A percentile compares a stretch with the other conserved stretches of the same genome.
These are phyloP conservation scores for Solenodon paradoxus DNA, from an alignment of 2,113 vertebrate genomes.

Conservation along the genomic window DNA sequence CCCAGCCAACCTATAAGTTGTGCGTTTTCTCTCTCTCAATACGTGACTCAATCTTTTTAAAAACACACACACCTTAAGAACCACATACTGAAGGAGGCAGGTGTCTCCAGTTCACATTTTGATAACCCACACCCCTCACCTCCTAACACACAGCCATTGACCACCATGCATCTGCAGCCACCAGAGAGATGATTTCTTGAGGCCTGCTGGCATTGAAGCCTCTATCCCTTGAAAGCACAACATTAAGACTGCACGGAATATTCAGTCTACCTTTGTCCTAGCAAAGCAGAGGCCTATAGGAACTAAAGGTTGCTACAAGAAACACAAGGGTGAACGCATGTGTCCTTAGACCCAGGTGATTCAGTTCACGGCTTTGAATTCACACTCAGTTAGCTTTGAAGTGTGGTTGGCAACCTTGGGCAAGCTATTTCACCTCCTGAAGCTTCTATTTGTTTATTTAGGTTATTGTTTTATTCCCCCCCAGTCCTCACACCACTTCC, in stretches of 20 bases:
- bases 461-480: too few species aligned
- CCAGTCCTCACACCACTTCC: too few species aligned
- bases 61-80: not conserved
- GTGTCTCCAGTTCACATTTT: not conserved
- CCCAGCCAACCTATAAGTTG: not conserved
- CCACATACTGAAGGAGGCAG: not conserved
- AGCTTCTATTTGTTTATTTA: not conserved
- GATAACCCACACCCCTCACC: not conserved
- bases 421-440: not conserved
- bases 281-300: not conserved
- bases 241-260: not conserved
- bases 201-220: not conserved
- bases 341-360: not conserved
- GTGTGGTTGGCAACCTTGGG: not conserved
- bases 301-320: too few species aligned
- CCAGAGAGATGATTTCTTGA: not conserved
- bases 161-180: not conserved
- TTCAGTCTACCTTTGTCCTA: not conserved
- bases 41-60: not conserved
- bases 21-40: not conserved
- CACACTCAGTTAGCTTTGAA: not conserved
- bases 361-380: not conserved
- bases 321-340: rapidly evolving
- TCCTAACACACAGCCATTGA: not conserved
- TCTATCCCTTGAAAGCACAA: not conserved